Percentiles rank a stretch among this genome's conserved stretches.
Evolutionary conservation across 1,140 invertebrate species (phyloP).

Genomic region (Calycopis cecrops): DNA sequence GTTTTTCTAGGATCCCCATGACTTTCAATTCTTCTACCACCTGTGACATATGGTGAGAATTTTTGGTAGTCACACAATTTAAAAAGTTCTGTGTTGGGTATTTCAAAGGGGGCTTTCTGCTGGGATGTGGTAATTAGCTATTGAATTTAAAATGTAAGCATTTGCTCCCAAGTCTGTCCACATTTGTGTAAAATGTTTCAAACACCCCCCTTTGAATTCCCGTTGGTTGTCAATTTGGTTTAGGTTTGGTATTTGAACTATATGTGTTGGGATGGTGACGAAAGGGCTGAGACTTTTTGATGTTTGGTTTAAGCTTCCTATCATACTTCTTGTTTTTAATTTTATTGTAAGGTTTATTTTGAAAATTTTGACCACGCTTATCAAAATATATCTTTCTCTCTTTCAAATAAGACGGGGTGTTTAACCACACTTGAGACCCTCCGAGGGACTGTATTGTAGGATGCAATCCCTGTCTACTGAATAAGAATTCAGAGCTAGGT

Average conservation of each 20-base stretch:
- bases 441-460: background rate
- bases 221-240: background rate
- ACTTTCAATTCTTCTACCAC: background rate
- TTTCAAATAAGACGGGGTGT: constrained; percentile 10
- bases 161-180: constrained; percentile 5
- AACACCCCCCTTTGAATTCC: constrained; percentile 5
- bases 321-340: background rate
- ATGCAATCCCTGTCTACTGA: background rate
- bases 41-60: background rate
- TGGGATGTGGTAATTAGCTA: constrained; percentile 30
- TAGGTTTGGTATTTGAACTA: background rate
- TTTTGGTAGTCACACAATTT: background rate
- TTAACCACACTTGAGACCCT: background rate
- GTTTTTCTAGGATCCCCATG: background rate
- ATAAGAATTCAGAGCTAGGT: background rate
- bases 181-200: background rate
- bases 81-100: no score
- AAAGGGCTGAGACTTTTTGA: background rate
- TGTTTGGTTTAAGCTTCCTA: background rate
- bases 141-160: constrained; percentile 19
- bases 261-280: background rate
- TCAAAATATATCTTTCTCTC: background rate
- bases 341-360: background rate
- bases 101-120: constrained; percentile 27
- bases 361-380: background rate